These are phyloP conservation scores for Scylla paramamosain DNA, from an alignment of 1,140 invertebrate species.

Conservation along the genomic window DNA sequence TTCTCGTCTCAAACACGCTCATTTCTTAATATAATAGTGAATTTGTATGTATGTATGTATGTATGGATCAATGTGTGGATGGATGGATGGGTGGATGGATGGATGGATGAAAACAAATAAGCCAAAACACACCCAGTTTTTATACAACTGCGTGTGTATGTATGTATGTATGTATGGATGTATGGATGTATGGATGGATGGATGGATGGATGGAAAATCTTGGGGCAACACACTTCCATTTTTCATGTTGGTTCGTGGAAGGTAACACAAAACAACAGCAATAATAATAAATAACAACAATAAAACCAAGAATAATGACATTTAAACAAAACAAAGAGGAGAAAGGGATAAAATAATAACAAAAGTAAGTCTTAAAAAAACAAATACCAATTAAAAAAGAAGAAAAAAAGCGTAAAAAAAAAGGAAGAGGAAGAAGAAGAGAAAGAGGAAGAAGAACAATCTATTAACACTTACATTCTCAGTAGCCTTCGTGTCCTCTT, in stretches of 20 bases:
- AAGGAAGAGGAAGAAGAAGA: too few species aligned
- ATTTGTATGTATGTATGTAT: background rate
- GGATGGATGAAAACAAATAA: too few species aligned
- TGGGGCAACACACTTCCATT: background rate
- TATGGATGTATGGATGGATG: background rate
- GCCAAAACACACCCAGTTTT: background rate
- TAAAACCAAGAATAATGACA: background rate
- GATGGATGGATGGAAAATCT: background rate
- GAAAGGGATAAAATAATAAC: background rate
- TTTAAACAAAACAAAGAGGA: background rate
- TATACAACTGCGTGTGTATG: background rate
- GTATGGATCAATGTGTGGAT: too few species aligned
- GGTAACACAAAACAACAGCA: background rate
- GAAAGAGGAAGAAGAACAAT: too few species aligned
- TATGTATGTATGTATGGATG: background rate
- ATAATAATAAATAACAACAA: background rate
- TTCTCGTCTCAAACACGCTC: background rate
- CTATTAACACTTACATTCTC: too few species aligned
- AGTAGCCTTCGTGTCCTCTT: too few species aligned
- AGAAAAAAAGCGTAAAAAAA: too few species aligned
- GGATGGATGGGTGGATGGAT: too few species aligned
- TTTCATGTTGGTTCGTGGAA: background rate
- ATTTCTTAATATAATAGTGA: background rate
- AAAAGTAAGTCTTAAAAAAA: background rate
- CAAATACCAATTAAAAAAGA: too few species aligned